Evolutionary conservation across 2,888 invertebrate species (phyloP), one percentile per base, ranked within the genome.

Genomic region (Sphecodes monilicornis): DNA sequence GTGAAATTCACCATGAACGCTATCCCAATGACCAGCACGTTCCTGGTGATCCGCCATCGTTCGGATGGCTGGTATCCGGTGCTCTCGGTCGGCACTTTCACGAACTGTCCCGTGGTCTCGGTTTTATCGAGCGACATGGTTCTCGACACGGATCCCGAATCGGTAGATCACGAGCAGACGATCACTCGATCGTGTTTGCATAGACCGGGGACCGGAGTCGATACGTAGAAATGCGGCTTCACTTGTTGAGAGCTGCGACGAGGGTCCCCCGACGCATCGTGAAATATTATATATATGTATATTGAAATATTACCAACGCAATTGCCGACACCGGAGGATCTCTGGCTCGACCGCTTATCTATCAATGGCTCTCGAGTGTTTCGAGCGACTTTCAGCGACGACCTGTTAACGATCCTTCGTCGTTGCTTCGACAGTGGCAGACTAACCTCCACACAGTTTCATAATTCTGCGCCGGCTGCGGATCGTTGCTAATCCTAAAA

Each of bases 1-100:
- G 98, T 99, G 95, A 99, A 98, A 90, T 98, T 97, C 90, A 98
- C 96, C 97, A 98, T 97, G 95, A 99, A 99, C 0, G 98, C 98
- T 84, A 98, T 95, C 2, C 98, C 98, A 75, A 99, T 96, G 57
- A 98, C 96, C 85, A 98, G 95, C 68, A 98, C 97, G 94, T 99
- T 99, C 92, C 97, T 97, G 93, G 98, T 96, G 92, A 98, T 98
- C 70, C 97, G 96, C 96, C 97, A 96, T 95, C 96, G 96, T 93
- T 97, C 97, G 41, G 96, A 95, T 1, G 96, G 95, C 29, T 91
- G 66, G 50, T 93, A 93, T 32, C 80, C 86, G 1, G 72, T 73
- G 0, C 79, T 84, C 43, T 89, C 89, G 16, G 86, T 87, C 66
- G 86, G 80, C 64, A 92, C 91, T 79, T 91, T 89, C 10, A 92